Conservation (phyloP, 2,797 vertebrate species). For the Pipistrellus nathusii region DNA sequence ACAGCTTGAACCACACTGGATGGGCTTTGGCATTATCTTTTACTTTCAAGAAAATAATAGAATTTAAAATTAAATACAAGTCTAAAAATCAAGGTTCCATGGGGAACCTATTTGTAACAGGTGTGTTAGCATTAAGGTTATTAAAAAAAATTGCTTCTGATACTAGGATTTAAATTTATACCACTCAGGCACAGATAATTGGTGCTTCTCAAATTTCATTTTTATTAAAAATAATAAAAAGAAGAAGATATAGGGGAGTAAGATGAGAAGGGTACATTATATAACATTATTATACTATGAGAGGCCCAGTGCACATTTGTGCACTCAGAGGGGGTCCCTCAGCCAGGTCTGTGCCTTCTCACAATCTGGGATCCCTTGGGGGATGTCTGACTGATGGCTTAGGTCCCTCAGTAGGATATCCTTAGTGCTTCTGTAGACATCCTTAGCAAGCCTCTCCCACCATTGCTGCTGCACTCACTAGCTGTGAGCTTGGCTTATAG, state of each 20-base stretch:
- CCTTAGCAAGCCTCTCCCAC: no score
- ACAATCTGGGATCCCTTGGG: no score
- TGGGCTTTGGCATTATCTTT: neutral
- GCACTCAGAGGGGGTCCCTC: no score
- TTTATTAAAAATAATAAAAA: neutral
- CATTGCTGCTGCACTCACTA: no score
- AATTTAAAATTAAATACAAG: slow-evolving; percentile 30
- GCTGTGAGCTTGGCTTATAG: no score
- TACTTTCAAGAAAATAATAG: neutral
- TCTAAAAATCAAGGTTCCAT: neutral
- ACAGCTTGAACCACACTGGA: no score
- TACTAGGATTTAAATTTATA: neutral
- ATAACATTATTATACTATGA: neutral
- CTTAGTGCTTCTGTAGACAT: no score
- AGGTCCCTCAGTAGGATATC: neutral
- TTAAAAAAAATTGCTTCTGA: neutral
- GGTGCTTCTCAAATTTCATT: neutral
- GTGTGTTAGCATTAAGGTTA: neutral
- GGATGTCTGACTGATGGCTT: neutral
- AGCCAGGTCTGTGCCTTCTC: no score
- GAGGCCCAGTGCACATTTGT: no score
- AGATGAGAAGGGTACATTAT: neutral
- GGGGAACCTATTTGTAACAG: neutral
- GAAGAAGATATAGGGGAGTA: neutral
- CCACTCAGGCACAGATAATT: neutral